Base-by-base conservation (phyloP, 2,888 invertebrate genomes). In the Cheilosia grossa region DNA sequence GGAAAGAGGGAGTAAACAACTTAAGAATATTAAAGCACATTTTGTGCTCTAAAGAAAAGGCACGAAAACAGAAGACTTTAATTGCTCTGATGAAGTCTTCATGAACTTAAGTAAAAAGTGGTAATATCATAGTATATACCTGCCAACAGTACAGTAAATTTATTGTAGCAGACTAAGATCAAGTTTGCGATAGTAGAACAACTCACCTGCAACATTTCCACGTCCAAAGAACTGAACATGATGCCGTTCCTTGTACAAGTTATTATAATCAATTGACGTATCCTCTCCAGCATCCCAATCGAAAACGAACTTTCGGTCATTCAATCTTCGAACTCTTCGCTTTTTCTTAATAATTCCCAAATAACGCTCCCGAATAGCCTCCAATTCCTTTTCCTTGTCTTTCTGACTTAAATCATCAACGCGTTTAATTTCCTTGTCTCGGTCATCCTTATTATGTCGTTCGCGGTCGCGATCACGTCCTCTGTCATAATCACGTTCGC, bases 201-300 rank as follows among this genome's bases (percentile, higher is more conserved):
- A 17, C 61, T 75, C 53, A 80, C 90, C 90, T 73, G 99, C 99
- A 37, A 99, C 95, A 91, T 99, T 98, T 10, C 99, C 99, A 81
- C 99, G 94, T 0, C 99, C 99, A 93, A 97, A 99, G 92, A 99
- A 99, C 92, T 99, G 98, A 5, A 98, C 97, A 92, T 98, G 97
- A 92, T 99, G 99, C 61, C 97, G 94, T 88, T 99, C 98, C 92
- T 99, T 99, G 90, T 99, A 99, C 24, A 99, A 93, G 81, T 96
- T 95, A 92, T 99, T 99, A 90, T 99, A 99, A 93, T 99, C 99
- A 85, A 96, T 96, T 2, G 98, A 98, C 0, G 99, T 99, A 90
- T 99, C 99, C 92, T 99, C 99, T 0, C 97, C 96, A 0, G 98
- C 98, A 93, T 99, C 99, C 99, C 99, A 99, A 92, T 99, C 99